Percentiles rank a stretch among this genome's conserved stretches.
phyloP scores from a whole-genome alignment of 2,797 vertebrate genomes.

The Oceanodroma leucorhoa region DNA sequence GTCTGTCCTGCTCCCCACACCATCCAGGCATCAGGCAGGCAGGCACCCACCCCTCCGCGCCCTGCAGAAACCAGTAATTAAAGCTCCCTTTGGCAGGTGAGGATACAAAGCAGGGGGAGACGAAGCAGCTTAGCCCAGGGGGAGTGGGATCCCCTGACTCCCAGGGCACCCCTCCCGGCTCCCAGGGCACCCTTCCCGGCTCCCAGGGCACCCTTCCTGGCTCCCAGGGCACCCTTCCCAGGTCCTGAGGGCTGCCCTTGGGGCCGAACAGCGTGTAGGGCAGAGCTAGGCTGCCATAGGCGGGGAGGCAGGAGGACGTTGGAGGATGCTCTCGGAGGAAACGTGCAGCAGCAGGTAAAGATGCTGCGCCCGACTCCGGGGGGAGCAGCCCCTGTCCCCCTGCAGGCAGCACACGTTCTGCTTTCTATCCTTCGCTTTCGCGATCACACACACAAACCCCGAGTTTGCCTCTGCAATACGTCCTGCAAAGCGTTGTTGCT shows the following conservation, averaged over 20 bases:
- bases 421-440: not conserved
- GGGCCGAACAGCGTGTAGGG: rapidly evolving
- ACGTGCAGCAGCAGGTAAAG: not conserved
- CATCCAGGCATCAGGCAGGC: rapidly evolving
- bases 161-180: not conserved
- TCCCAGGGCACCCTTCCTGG: not conserved
- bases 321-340: not conserved
- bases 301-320: rapidly evolving
- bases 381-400: not conserved
- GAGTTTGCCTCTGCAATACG: not conserved
- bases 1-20: not conserved
- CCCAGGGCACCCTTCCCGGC: no score
- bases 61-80: not conserved
- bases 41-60: not conserved
- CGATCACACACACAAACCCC: rapidly evolving
- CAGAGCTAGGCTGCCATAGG: rapidly evolving
- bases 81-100: not conserved
- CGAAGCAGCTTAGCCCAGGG: rapidly evolving
- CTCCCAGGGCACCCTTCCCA: not conserved
- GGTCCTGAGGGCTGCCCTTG: rapidly evolving
- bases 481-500: not conserved
- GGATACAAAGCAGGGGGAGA: not conserved
- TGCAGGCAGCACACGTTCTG: not conserved
- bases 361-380: rapidly evolving
- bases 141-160: rapidly evolving